Percentiles rank a stretch among this genome's conserved stretches.
These are phyloP conservation scores for Euzophera pinguis DNA, from an alignment of 2,888 invertebrate species.

Conservation along the genomic window DNA sequence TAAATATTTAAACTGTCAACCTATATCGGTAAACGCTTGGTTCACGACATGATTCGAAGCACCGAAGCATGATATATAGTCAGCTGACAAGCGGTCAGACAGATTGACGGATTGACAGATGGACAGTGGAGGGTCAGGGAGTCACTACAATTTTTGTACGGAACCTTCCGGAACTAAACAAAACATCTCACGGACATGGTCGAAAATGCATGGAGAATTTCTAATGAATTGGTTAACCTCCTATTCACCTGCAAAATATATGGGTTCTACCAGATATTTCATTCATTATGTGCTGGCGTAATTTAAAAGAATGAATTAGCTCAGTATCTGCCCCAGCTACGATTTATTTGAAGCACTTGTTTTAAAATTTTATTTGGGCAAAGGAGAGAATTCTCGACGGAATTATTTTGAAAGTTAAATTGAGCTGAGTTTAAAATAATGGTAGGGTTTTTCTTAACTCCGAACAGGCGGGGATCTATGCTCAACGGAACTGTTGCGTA, in stretches of 20 bases:
- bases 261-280: background rate
- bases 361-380: conserved; percentile 36
- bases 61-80: too few relatives aligned
- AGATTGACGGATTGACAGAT: too few relatives aligned
- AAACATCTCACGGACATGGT: too few relatives aligned
- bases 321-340: background rate
- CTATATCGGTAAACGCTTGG: too few relatives aligned
- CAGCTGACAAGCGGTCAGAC: too few relatives aligned
- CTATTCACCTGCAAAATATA: background rate
- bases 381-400: conserved; percentile 23
- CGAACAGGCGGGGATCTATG: conserved; percentile 21
- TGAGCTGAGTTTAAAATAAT: conserved; percentile 36
- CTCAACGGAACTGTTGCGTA: conserved; percentile 21
- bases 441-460: conserved; percentile 29
- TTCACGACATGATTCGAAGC: too few relatives aligned
- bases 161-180: too few relatives aligned
- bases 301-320: background rate
- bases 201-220: too few relatives aligned
- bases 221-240: background rate
- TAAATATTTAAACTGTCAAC: too few relatives aligned
- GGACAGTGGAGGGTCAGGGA: too few relatives aligned
- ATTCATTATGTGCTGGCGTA: background rate
- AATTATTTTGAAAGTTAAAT: conserved; percentile 37
- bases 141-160: too few relatives aligned
- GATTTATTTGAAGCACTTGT: conserved; percentile 22